phyloP scores from a whole-genome alignment of 92 coral and sea anemone species.

The Epizoanthus illoricatus region DNA sequence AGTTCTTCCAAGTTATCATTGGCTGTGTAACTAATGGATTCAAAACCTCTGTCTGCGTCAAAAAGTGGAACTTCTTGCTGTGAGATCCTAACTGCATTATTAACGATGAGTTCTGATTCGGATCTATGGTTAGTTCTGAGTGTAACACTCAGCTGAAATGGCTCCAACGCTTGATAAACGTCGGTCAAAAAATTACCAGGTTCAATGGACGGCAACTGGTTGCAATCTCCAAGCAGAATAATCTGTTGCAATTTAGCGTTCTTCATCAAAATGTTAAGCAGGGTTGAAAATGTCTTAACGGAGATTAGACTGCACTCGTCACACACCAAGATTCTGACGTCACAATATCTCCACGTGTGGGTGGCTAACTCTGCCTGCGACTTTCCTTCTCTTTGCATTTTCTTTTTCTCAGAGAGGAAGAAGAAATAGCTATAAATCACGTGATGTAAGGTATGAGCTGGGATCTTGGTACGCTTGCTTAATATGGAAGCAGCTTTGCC shows the following conservation, averaged over 20 bases:
- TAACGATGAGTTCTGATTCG: constrained; percentile 45
- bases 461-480: constrained; percentile 43
- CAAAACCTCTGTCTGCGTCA: constrained; percentile 37
- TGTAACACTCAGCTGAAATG: constrained; percentile 16
- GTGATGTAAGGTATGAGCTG: constrained; percentile 50
- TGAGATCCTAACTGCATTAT: constrained; percentile 51
- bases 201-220: constrained; percentile 63
- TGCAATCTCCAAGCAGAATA: constrained; percentile 47
- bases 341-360: constrained; percentile 47
- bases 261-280: constrained; percentile 23
- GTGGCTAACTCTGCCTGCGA: too few species aligned
- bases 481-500: constrained; percentile 64
- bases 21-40: constrained; percentile 23
- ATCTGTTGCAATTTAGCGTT: constrained; percentile 41
- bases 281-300: constrained; percentile 43
- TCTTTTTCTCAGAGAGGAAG: constrained; percentile 6
- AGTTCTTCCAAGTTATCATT: background rate
- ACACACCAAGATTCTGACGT: constrained; percentile 48
- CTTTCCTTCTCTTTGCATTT: background rate
- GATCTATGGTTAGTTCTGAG: constrained; percentile 51
- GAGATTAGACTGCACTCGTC: constrained; percentile 60
- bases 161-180: constrained; percentile 23
- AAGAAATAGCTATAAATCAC: constrained; percentile 48
- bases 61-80: constrained; percentile 33
- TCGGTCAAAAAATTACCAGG: constrained; percentile 58